Evolutionary conservation across 2,113 vertebrate genomes (phyloP), one percentile per base, ranked within the genome.

Genomic region (Heterochromis multidens): DNA sequence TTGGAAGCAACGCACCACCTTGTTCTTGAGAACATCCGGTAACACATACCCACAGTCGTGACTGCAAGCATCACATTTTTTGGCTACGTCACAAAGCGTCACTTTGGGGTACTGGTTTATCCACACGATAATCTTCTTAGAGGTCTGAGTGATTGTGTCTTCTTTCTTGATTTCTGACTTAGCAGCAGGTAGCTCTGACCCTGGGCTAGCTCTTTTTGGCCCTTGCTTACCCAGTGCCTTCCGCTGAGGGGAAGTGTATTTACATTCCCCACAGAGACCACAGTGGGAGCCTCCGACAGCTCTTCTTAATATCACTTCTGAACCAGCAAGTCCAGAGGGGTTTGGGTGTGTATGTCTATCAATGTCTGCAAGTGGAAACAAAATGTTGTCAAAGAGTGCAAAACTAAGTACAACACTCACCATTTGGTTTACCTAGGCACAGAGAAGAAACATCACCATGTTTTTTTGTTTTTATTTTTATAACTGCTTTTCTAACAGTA

Each of bases 1-100:
- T 27, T 91, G 92, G 90, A 94, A 95, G 84, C 94, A 94, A 83
- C 2, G 81, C 60, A 94, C 80, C 11, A 25, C 63, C 58, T 90
- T 88, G 56, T 8, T 87, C 60, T 87, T 85, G 43, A 93, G 81
- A 83, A 31, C 17, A 52, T 90, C 67, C 2, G 91, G 86, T 77
- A 95, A 82, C 54, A 77, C 6, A 40, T 63, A 91, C 23, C 77
- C 37, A 80, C 85, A 91, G 14, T 61, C 8, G 4, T 86, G 79
- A 58, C 40, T 16, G n/a, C 77, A 85, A 9, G 27, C 5, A 2
- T 88, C 52, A 82, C 40, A 91, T 23, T 43, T 78, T 78, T 83
- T 52, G 29, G 89, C 67, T 12, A 95, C 19, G 16, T 94, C 88
- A 57, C 91, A 94, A 63, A 94, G 92, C 1, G 4, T 82, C 83